These are phyloP conservation scores for Heliornis fulica DNA, from an alignment of 2,113 vertebrate genomes.

Conservation along the genomic window DNA sequence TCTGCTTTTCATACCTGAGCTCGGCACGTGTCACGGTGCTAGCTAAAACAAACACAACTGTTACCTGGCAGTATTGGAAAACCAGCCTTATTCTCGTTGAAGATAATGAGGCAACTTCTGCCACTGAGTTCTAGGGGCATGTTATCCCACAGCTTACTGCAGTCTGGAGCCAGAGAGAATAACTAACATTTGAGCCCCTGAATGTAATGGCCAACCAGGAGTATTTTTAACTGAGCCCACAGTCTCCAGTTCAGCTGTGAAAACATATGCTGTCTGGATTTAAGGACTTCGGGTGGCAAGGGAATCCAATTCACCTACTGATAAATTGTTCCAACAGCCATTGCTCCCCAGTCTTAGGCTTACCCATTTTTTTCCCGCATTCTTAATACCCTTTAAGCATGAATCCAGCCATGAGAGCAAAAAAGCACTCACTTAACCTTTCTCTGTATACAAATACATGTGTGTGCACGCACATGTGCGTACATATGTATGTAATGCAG, in stretches of 20 bases:
- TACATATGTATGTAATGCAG: background rate
- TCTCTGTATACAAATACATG: background rate
- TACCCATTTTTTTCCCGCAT: background rate
- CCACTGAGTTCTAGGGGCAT: background rate
- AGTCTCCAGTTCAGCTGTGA: background rate
- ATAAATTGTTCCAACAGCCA: background rate
- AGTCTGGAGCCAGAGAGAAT: background rate
- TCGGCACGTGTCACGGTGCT: background rate
- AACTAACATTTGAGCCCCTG: background rate
- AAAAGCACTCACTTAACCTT: slow-evolving; percentile 1
- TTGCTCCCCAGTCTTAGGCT: background rate
- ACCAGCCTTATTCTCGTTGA: background rate
- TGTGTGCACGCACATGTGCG: background rate
- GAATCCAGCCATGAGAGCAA: background rate
- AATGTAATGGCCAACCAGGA: background rate
- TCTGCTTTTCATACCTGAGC: background rate
- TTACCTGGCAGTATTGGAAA: background rate
- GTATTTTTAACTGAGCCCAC: background rate
- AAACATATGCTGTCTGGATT: background rate
- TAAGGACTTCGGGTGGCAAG: background rate
- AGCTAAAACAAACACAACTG: background rate
- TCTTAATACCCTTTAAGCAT: background rate
- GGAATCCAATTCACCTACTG: background rate
- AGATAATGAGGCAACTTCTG: background rate
- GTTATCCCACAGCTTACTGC: background rate